Conservation (phyloP, 2,113 vertebrate genomes). For the Gymnorhina tibicen region DNA sequence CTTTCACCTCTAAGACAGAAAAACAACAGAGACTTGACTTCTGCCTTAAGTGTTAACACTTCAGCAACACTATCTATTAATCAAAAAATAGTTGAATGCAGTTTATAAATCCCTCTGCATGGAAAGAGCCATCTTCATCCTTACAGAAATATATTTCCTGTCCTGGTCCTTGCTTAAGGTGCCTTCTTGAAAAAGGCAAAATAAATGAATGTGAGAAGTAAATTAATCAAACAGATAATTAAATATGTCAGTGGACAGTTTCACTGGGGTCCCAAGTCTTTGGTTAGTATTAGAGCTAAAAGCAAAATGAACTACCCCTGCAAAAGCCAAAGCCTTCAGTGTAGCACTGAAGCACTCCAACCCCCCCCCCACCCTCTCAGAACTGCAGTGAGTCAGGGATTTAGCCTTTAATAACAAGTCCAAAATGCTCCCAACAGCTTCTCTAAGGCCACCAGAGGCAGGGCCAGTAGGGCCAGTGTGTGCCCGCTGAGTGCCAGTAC, state of each 20-base stretch:
- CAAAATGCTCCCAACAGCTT: not conserved
- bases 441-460: not conserved
- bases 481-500: not conserved
- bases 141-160: not conserved
- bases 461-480: not conserved
- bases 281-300: not conserved
- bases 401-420: not conserved
- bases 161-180: not conserved
- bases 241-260: not conserved
- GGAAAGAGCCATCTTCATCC: not conserved
- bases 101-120: not conserved
- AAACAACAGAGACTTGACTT: slow-evolving; percentile 16
- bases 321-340: not conserved
- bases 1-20: not conserved
- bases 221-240: slow-evolving; percentile 47
- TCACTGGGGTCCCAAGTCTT: not conserved
- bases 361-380: not conserved
- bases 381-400: not conserved
- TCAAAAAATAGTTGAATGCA: not conserved
- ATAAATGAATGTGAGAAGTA: slow-evolving; percentile 46
- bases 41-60: slow-evolving; percentile 7
- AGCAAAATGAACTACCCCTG: not conserved
- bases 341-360: not conserved
- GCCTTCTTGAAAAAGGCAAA: slow-evolving; percentile 21
- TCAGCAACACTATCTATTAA: slow-evolving; percentile 9